Evolutionary conservation across 2,113 vertebrate species (phyloP).

Genomic region (Bubalus kerabau): DNA sequence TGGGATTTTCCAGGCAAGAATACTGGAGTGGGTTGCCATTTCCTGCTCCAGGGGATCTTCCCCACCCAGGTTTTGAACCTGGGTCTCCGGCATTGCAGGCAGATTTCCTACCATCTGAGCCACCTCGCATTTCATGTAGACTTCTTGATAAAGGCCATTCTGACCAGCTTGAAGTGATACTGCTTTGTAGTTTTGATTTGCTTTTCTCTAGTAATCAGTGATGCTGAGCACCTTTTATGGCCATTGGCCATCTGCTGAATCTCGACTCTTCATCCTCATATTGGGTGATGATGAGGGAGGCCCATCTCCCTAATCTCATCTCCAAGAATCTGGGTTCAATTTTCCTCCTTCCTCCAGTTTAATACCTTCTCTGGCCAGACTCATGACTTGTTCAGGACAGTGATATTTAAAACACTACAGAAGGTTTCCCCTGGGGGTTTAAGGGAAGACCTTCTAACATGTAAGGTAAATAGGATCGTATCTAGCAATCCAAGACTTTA

Average conservation of each 20-base stretch:
- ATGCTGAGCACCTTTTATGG: neutral
- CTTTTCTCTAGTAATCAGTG: neutral
- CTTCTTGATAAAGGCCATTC: neutral
- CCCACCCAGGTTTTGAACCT: neutral
- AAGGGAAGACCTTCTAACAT: neutral
- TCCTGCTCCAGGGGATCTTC: neutral
- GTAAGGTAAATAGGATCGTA: neutral
- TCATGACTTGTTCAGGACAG: neutral
- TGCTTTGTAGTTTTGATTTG: neutral
- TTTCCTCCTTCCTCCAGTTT: neutral
- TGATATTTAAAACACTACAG: neutral
- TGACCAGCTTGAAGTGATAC: neutral
- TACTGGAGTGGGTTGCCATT: neutral
- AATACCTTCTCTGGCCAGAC: neutral
- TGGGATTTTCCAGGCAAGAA: neutral
- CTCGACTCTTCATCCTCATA: neutral
- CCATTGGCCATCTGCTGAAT: neutral
- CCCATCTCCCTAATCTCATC: neutral
- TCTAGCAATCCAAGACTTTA: neutral
- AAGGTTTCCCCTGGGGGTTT: neutral
- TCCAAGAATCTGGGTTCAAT: neutral
- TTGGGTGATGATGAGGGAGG: neutral
- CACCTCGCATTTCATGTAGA: neutral
- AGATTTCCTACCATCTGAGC: neutral
- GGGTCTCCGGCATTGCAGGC: neutral